Conservation (phyloP, 1,140 invertebrate genomes). For the Daktulosphaira vitifoliae region DNA sequence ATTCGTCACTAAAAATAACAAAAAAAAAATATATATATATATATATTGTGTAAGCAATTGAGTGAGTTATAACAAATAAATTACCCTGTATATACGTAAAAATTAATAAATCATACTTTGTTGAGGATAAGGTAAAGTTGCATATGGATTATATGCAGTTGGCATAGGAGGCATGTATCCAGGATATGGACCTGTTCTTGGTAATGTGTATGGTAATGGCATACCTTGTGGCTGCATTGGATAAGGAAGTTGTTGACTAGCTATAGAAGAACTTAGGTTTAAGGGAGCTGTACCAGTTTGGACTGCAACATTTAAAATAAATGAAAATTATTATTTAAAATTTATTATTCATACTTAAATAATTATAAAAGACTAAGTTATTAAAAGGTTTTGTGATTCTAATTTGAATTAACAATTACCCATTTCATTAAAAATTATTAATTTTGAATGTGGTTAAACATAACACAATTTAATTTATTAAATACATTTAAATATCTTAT, state of each 20-base stretch:
- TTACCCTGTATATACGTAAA: too few relatives aligned
- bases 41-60: too few relatives aligned
- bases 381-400: too few relatives aligned
- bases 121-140: constrained; percentile 64
- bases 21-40: too few relatives aligned
- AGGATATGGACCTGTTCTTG: constrained; percentile 56
- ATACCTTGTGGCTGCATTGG: constrained; percentile 57
- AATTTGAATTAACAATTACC: too few relatives aligned
- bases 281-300: constrained; percentile 36
- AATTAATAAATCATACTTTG: constrained; percentile 34
- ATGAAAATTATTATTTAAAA: not conserved
- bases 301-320: constrained; percentile 30
- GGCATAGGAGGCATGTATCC: constrained; percentile 70
- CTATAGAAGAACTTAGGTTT: constrained; percentile 42
- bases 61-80: too few relatives aligned
- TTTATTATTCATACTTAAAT: not conserved
- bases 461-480: too few relatives aligned
- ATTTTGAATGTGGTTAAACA: too few relatives aligned
- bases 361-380: not conserved
- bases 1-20: too few relatives aligned
- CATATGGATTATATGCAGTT: constrained; percentile 75
- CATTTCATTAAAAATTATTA: too few relatives aligned
- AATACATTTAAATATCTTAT: too few relatives aligned
- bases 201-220: constrained; percentile 66
- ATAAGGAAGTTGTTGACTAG: constrained; percentile 46